Evolutionary conservation across 2,888 invertebrate species (phyloP).

Genomic region (Sthenelais limicola): DNA sequence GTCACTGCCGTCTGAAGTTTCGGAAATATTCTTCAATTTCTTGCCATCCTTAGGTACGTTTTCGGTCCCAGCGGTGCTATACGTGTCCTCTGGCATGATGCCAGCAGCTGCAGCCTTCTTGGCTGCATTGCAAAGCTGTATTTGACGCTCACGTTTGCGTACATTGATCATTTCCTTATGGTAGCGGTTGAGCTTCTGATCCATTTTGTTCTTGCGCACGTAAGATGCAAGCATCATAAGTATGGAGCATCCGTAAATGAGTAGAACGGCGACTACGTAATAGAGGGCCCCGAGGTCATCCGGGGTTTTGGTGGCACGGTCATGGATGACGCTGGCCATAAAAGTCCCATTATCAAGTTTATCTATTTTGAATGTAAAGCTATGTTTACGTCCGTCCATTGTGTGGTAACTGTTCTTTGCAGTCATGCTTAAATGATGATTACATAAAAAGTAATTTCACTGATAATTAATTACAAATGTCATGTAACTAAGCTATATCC

Average conservation of each 20-base stretch:
- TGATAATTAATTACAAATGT: too few species aligned
- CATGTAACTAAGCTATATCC: too few species aligned
- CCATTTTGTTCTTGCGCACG: conserved; percentile 69
- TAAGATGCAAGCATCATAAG: conserved; percentile 72
- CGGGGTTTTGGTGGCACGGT: not conserved
- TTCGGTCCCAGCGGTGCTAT: too few species aligned
- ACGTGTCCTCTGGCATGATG: not conserved
- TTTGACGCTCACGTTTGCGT: conserved; percentile 50
- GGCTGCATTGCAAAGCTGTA: conserved; percentile 48
- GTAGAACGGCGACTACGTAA: conserved; percentile 70
- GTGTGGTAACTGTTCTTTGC: conserved; percentile 10
- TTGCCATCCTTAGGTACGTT: not conserved
- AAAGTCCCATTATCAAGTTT: conserved; percentile 47
- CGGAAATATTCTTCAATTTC: conserved; percentile 8
- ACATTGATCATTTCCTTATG: conserved; percentile 59
- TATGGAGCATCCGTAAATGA: conserved; percentile 70
- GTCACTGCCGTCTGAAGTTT: not conserved
- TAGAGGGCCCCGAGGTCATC: conserved; percentile 69
- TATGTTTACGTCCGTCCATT: conserved; percentile 8
- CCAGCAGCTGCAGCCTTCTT: conserved; percentile 44
- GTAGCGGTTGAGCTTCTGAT: conserved; percentile 66
- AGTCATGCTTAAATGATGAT: too few species aligned
- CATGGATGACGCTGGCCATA: conserved; percentile 45
- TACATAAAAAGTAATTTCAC: too few species aligned
- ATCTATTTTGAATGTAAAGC: conserved; percentile 48